phyloP scores from a whole-genome alignment of 1,140 invertebrate species.

The Drosophila persimilis region DNA sequence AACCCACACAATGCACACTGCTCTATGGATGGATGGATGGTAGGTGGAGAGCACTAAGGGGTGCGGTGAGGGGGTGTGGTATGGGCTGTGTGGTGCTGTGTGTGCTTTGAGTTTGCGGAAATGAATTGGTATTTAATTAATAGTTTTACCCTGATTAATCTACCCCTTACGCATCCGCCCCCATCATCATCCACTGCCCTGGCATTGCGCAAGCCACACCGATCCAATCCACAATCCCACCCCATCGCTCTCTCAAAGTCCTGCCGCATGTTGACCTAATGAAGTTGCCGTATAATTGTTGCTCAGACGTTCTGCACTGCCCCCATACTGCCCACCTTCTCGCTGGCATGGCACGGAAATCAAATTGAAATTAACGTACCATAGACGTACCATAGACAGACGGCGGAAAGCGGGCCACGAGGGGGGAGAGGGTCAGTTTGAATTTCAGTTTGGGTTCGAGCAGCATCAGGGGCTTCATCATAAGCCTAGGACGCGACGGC shows the following conservation, averaged over 20 bases:
- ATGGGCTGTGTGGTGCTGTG: conserved; percentile 23
- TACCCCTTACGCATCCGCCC: conserved; percentile 65
- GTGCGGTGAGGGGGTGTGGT: conserved; percentile 1
- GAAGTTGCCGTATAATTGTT: conserved; percentile 82
- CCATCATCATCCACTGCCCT: conserved; percentile 23
- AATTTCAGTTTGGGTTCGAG: conserved; percentile 35
- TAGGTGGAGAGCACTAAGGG: conserved; percentile 13
- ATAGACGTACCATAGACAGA: conserved; percentile 53
- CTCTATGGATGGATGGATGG: conserved; percentile 15
- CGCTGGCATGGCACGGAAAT: conserved; percentile 62
- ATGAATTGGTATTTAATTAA: conserved; percentile 83
- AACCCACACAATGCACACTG: conserved; percentile 41
- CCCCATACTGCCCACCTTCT: background rate
- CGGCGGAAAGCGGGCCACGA: conserved; percentile 1
- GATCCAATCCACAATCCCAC: conserved; percentile 13
- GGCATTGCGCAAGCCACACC: conserved; percentile 41
- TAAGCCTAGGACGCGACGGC: conserved; percentile 14
- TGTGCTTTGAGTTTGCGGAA: conserved; percentile 79
- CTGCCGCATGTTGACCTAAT: conserved; percentile 78
- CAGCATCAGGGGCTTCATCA: conserved; percentile 41
- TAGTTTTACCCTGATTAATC: conserved; percentile 83
- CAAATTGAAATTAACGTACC: conserved; percentile 83
- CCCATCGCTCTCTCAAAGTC: background rate
- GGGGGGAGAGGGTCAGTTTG: conserved; percentile 27
- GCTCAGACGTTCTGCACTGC: conserved; percentile 55